These are phyloP conservation scores for Encarsia formosa DNA, from an alignment of 2,888 invertebrate genomes.

Conservation along the genomic window DNA sequence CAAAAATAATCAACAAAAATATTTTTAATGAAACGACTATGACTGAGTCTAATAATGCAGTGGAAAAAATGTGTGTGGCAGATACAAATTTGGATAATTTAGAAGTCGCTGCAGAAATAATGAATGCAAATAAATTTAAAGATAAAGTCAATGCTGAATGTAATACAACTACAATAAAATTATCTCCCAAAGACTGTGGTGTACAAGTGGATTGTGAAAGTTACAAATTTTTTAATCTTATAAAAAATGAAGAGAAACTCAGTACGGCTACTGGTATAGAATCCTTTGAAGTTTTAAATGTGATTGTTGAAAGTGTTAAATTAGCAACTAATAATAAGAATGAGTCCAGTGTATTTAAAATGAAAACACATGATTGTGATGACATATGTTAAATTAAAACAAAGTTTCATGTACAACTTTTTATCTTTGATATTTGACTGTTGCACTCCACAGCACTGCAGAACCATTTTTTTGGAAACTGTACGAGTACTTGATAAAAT, in stretches of 20 bases:
- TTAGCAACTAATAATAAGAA: too few species aligned
- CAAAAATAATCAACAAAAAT: too few species aligned
- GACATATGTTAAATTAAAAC: conserved; percentile 22
- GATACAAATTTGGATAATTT: conserved; percentile 1
- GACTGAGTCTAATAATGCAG: too few species aligned
- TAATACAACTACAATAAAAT: too few species aligned
- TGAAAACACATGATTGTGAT: conserved; percentile 23
- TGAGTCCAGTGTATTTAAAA: background rate
- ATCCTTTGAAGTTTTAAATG: conserved; percentile 14
- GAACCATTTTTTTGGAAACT: conserved; percentile 21
- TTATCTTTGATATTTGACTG: conserved; percentile 22
- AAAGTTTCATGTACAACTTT: conserved; percentile 20
- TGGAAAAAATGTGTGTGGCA: conserved; percentile 25
- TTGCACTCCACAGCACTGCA: conserved; percentile 12
- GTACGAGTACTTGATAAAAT: background rate
- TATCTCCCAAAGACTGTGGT: conserved; percentile 9
- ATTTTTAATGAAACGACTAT: too few species aligned
- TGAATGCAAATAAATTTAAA: too few species aligned
- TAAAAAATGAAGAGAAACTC: too few species aligned
- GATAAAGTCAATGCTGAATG: too few species aligned
- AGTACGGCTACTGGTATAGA: too few species aligned
- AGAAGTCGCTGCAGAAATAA: conserved; percentile 4
- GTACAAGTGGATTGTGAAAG: conserved; percentile 15
- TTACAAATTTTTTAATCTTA: too few species aligned
- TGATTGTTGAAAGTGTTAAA: conserved; percentile 11